Percentiles rank a stretch among this genome's conserved stretches.
These are phyloP conservation scores for Ranitomeya variabilis DNA, from an alignment of 2,113 vertebrate species.

Conservation along the genomic window DNA sequence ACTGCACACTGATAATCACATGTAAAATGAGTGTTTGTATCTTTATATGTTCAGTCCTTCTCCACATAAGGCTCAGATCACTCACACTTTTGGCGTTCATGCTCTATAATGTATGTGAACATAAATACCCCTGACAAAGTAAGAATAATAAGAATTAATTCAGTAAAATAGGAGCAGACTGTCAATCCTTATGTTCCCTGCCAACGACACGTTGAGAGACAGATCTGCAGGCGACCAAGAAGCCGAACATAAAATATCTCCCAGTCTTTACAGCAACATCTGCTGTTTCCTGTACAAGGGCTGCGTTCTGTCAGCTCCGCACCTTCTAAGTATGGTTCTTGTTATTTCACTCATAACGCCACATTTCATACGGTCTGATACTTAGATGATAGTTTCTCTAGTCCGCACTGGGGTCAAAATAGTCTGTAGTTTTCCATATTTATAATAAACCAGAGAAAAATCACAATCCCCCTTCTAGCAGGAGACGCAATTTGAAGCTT, in stretches of 20 bases:
- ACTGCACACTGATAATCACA: not conserved
- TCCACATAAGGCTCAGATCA: not conserved
- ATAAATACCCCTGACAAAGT: constrained; percentile 13
- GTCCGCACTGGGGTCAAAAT: not conserved
- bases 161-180: not conserved
- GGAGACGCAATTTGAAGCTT: no score
- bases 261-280: not conserved
- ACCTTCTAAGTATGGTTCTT: not conserved
- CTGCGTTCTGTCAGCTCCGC: not conserved
- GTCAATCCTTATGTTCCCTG: constrained; percentile 33
- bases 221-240: constrained; percentile 5
- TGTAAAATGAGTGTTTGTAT: not conserved
- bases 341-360: not conserved
- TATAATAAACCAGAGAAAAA: not conserved
- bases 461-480: not conserved
- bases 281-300: constrained; percentile 9
- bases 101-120: not conserved
- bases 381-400: not conserved
- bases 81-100: not conserved
- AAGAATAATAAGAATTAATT: not conserved
- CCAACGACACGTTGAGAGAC: constrained; percentile 3
- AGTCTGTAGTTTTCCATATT: not conserved
- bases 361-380: not conserved
- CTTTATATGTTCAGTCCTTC: not conserved
- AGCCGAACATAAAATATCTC: constrained; percentile 13